Evolutionary conservation across 2,888 invertebrate genomes (phyloP), one percentile per base, ranked within the genome.

Genomic region (Piscicola geometra): DNA sequence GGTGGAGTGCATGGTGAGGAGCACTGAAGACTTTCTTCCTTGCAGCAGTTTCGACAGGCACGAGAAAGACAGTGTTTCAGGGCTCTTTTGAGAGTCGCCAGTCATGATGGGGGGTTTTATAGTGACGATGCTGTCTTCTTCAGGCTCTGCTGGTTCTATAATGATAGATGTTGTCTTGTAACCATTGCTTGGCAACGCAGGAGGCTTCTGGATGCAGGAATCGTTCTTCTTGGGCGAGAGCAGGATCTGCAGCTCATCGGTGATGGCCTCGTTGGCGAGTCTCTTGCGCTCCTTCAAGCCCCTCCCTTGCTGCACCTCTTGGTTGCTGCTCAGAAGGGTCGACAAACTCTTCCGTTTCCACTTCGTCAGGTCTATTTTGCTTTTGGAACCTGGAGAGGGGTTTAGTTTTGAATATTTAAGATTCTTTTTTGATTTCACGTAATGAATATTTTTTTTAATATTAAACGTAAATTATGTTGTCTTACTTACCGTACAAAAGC

Each of bases 311-410:
- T 56, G 60, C 5, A 25, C 25, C 25, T 56, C 60, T 5, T 56
- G 9, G 21, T 73, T 56, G 73, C 33, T 64, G 64, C 52, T 73
- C 30, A 73, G 33, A 5, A 73, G 36, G n/a, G 73, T 33, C 12
- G 73, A 56, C 30, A 73, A 64, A 60, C 73, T 73, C 36, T 73
- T 73, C 41, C 73, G 52, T n/a, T 73, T 73, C 73, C 73, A 73
- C 36, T 64, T 35, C 15, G 35, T 56, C 35, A 64, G 2, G 25
- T 73, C 73, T 1, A 73, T 33, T 60, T 73, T 73, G 64, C 52
- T 73, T 36, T 52, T 73, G 12, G 73, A 60, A 36, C 73, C 73
- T 73, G 52, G 15, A 64, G 0, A n/a, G n/a, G n/a, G n/a, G n/a
- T n/a, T n/a, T n/a, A n/a, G n/a, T n/a, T n/a, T n/a, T n/a, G n/a